These are phyloP conservation scores for Agrochola lychnidis DNA, from an alignment of 2,888 invertebrate species.

Conservation along the genomic window DNA sequence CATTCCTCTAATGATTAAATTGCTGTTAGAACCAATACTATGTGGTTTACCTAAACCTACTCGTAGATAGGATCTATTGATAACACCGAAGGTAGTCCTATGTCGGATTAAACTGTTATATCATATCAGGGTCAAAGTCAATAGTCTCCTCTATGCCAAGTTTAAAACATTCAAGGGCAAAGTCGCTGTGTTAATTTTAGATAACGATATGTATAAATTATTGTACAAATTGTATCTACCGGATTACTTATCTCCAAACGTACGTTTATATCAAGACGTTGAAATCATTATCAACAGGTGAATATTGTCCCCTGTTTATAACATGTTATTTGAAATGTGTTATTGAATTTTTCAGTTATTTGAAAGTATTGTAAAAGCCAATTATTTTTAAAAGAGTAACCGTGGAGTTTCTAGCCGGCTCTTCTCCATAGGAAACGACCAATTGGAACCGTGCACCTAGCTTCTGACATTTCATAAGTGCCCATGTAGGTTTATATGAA, in stretches of 20 bases:
- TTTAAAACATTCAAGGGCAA: slow-evolving; percentile 41
- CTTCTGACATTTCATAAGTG: no score
- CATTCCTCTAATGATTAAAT: not conserved
- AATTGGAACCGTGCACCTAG: no score
- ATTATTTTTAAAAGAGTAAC: no score
- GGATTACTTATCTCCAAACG: slow-evolving; percentile 23
- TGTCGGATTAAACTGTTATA: slow-evolving; percentile 11
- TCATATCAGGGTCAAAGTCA: slow-evolving; percentile 33
- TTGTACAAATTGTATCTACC: not conserved
- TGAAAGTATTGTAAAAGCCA: no score
- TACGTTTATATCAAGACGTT: not conserved
- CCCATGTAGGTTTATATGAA: no score
- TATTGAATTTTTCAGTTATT: no score
- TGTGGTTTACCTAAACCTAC: not conserved
- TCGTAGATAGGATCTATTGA: not conserved
- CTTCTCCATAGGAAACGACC: no score
- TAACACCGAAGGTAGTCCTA: not conserved
- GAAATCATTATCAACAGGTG: slow-evolving; percentile 9
- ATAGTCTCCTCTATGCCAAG: slow-evolving; percentile 40
- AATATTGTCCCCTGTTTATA: slow-evolving; percentile 18
- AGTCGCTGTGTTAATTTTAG: slow-evolving; percentile 30
- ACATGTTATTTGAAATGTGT: no score
- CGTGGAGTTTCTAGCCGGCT: no score
- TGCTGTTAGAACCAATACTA: not conserved
- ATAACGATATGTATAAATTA: slow-evolving; percentile 8